These are phyloP conservation scores for Argyresthia goedartella DNA, from an alignment of 2,888 invertebrate species.

Conservation along the genomic window DNA sequence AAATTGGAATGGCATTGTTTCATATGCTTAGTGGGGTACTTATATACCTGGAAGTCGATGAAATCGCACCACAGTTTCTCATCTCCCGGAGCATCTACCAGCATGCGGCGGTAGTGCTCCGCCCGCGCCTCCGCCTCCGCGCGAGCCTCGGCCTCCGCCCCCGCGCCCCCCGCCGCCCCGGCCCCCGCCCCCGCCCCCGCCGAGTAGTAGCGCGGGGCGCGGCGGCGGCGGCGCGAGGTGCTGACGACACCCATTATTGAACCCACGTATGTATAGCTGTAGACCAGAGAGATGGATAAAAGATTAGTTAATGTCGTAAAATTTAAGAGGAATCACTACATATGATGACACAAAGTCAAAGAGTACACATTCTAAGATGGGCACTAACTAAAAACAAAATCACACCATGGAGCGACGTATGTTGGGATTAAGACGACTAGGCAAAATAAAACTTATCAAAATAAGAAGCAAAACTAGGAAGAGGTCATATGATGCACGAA, in stretches of 20 bases:
- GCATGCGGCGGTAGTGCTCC: slow-evolving; percentile 24
- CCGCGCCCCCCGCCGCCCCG: slow-evolving; percentile 1
- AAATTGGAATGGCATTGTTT: too few species aligned
- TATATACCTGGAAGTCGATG: slow-evolving; percentile 38
- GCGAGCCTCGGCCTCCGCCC: slow-evolving; percentile 3
- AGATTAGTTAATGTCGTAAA: background rate
- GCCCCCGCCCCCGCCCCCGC: background rate
- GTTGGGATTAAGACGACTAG: too few species aligned
- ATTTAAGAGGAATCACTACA: background rate
- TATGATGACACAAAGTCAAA: too few species aligned
- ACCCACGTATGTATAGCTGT: background rate
- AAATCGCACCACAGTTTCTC: slow-evolving; percentile 35
- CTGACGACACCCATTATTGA: background rate
- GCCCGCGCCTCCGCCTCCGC: slow-evolving; percentile 11
- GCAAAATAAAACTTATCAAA: too few species aligned
- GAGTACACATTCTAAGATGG: too few species aligned
- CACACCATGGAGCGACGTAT: too few species aligned
- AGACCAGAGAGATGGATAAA: background rate
- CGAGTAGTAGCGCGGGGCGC: background rate
- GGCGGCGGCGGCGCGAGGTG: background rate
- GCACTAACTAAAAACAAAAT: background rate
- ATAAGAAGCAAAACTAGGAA: too few species aligned
- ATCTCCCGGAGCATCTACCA: slow-evolving; percentile 29
- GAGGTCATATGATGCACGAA: too few species aligned
- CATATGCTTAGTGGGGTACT: too few species aligned